Evolutionary conservation across 2,888 invertebrate species (phyloP).

Genomic region (Sarcophaga rosellei): DNA sequence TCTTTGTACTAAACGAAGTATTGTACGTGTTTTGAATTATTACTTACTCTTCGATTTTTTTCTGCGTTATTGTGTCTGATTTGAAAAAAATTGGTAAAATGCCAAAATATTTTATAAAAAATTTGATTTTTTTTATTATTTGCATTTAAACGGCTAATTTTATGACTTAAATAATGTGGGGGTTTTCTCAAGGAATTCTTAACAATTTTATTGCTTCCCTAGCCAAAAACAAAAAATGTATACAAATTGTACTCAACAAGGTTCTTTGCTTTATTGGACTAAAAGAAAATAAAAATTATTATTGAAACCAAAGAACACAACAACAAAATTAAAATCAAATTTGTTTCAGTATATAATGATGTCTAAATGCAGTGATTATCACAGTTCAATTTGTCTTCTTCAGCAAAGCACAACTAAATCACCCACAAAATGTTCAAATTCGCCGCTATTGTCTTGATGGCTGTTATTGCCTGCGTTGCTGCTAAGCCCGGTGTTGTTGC

Average conservation of each 20-base stretch:
- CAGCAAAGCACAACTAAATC: slow-evolving; percentile 62
- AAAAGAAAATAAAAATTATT: neutral
- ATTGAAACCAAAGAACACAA: neutral
- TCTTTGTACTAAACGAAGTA: slow-evolving; percentile 28
- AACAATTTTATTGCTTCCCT: neutral
- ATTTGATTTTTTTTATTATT: no score
- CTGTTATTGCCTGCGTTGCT: slow-evolving; percentile 74
- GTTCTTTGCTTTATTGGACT: slow-evolving; percentile 57
- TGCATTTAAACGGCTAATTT: no score
- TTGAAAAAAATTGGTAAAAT: slow-evolving; percentile 19
- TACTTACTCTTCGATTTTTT: neutral
- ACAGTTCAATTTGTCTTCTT: slow-evolving; percentile 74
- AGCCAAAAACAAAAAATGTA: neutral
- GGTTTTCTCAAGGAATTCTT: slow-evolving; percentile 65
- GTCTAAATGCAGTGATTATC: slow-evolving; percentile 59
- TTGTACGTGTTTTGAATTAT: slow-evolving; percentile 34
- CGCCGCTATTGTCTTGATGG: slow-evolving; percentile 75
- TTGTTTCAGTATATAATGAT: slow-evolving; percentile 72
- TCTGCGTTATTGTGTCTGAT: neutral
- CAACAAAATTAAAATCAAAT: neutral
- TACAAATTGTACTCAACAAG: slow-evolving; percentile 62
- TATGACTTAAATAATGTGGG: slow-evolving; percentile 19
- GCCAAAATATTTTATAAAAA: slow-evolving; percentile 41
- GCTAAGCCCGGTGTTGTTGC: slow-evolving; percentile 79
- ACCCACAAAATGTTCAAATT: slow-evolving; percentile 70